phyloP scores from a whole-genome alignment of 1,140 invertebrate species.

The Euura saliciscinereae region DNA sequence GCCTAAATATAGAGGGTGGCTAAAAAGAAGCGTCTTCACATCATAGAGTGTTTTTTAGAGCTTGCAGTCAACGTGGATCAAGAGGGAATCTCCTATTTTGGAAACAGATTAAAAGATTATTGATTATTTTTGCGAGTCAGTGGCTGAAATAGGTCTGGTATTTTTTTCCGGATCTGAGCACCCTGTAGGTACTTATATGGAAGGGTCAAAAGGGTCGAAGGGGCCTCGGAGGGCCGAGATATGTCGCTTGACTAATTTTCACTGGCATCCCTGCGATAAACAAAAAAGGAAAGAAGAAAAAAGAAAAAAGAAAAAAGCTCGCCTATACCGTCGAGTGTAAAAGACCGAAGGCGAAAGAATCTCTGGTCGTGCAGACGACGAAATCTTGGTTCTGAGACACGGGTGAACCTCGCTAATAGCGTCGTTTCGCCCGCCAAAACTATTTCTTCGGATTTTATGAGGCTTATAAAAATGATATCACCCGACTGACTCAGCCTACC shows the following conservation, averaged over 20 bases:
- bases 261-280: conserved; percentile 4
- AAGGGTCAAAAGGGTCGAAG: conserved; percentile 4
- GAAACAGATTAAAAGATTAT: too few relatives aligned
- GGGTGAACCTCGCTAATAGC: neutral
- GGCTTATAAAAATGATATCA: conserved; percentile 51
- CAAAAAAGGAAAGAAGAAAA: too few relatives aligned
- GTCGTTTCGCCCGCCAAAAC: neutral
- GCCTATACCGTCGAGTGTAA: neutral
- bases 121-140: too few relatives aligned
- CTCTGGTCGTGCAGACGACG: neutral
- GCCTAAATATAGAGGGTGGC: neutral
- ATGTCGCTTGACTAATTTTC: conserved; percentile 7
- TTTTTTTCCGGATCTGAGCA: neutral
- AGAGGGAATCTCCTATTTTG: too few relatives aligned
- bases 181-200: neutral
- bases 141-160: neutral
- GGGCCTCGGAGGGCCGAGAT: neutral
- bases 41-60: too few relatives aligned
- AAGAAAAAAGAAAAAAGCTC: neutral
- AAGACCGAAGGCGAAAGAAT: neutral
- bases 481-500: conserved; percentile 14
- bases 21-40: neutral
- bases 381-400: neutral
- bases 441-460: conserved; percentile 41
- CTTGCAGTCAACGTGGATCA: too few relatives aligned